Evolutionary conservation across 1,140 invertebrate species (phyloP).

Genomic region (Zophobas atratus): DNA sequence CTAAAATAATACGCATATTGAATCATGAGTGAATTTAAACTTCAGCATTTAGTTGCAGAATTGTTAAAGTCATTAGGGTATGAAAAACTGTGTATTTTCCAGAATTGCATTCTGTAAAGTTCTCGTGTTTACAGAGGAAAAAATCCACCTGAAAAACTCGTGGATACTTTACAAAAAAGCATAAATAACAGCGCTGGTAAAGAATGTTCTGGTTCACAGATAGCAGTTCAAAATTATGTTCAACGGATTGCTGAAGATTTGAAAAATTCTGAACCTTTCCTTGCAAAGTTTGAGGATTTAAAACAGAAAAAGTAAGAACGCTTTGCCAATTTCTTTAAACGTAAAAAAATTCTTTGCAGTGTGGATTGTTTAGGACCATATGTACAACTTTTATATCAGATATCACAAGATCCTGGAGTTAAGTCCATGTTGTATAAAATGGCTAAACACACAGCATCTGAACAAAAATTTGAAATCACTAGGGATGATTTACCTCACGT

Average conservation of each 20-base stretch:
- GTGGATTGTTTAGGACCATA: slow-evolving; percentile 70
- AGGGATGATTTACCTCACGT: slow-evolving; percentile 72
- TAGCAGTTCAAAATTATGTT: slow-evolving; percentile 67
- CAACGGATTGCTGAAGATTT: slow-evolving; percentile 68
- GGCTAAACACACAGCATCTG: slow-evolving; percentile 54
- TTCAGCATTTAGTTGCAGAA: slow-evolving; percentile 69
- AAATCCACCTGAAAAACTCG: slow-evolving; percentile 69
- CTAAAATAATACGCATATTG: too few species aligned
- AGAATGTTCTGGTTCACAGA: slow-evolving; percentile 61
- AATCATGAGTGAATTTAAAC: slow-evolving; percentile 72
- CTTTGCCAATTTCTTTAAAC: slow-evolving; percentile 41
- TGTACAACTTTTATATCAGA: slow-evolving; percentile 69
- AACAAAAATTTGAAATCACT: slow-evolving; percentile 65
- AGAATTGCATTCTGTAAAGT: slow-evolving; percentile 21
- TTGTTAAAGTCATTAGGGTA: slow-evolving; percentile 70
- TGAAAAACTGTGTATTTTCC: slow-evolving; percentile 37
- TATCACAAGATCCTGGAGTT: slow-evolving; percentile 70
- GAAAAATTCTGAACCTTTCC: slow-evolving; percentile 67
- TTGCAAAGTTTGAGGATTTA: slow-evolving; percentile 71
- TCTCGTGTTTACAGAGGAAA: slow-evolving; percentile 65
- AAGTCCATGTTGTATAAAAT: slow-evolving; percentile 68
- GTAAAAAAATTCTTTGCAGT: slow-evolving; percentile 61
- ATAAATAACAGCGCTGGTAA: slow-evolving; percentile 56
- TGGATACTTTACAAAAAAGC: slow-evolving; percentile 70
- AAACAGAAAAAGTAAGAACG: slow-evolving; percentile 70